Evolutionary conservation across 2,797 vertebrate species (phyloP), one percentile per base, ranked within the genome.

Genomic region (Artibeus lituratus): DNA sequence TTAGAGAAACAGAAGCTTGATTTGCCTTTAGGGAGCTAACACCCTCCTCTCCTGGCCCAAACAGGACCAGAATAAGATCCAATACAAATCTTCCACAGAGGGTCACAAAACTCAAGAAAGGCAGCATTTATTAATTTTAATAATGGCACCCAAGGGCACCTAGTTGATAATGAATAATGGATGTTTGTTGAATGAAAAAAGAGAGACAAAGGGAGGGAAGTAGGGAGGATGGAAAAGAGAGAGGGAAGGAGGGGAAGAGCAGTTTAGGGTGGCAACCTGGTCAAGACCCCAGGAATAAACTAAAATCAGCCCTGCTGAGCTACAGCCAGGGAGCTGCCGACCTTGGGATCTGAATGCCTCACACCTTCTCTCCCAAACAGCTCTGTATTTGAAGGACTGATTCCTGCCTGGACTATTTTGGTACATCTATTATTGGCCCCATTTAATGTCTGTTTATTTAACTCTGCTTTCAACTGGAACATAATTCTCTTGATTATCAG

Each of bases 371-470:
- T 7, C 44, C 62, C 67, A n/a, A 96, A 74, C 67, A 62, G 85
- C 78, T 44, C 77, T 70, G 39, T 90, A 29, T 94, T 84, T 86
- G 89, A 95, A 93, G 11, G 94, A 73, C 96, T 93, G 84, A 74
- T 94, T 94, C 90, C 87, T 91, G 91, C 94, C 87, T 82, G 65
- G 81, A 96, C 95, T 96, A 97, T 97, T 97, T 97, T 96, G 94
- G 96, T 97, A 83, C 94, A 88, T 97, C 97, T 97, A 97, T 97
- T 97, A 97, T 95, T 96, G 97, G 96, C 96, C 93, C 77, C 87
- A 96, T 97, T 98, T 96, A 95, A 94, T 65, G 96, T 96, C 96
- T 97, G 97, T 98, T 97, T 97, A 97, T 97, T 97, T 98, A 98
- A 97, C 96, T 97, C 96, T 96, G 95, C 97, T 98, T 97, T 97